A percentile compares a stretch with the other conserved stretches of the same genome.
These are phyloP conservation scores for Octomys mimax DNA, from an alignment of 2,797 vertebrate genomes.

Conservation along the genomic window DNA sequence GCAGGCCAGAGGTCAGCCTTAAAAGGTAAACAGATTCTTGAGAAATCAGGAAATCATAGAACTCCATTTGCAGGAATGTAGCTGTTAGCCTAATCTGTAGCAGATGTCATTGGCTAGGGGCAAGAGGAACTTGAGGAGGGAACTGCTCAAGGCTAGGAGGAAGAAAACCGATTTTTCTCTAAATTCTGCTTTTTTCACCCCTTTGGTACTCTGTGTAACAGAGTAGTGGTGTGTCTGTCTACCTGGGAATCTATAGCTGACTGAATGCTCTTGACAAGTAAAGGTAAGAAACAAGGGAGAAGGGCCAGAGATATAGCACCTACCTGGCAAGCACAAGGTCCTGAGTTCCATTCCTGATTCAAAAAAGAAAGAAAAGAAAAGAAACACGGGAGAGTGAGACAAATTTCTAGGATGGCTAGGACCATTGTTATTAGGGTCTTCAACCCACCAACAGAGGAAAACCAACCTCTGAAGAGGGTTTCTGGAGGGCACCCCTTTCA, in stretches of 20 bases:
- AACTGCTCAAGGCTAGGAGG: neutral
- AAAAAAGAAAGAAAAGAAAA: neutral
- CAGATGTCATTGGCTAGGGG: neutral
- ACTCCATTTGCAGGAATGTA: neutral
- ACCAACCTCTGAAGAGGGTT: neutral
- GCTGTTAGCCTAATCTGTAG: neutral
- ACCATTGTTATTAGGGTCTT: neutral
- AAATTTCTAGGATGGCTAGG: neutral
- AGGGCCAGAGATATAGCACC: too few species aligned
- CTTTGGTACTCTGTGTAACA: neutral
- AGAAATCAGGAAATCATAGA: neutral
- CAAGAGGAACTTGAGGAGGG: neutral
- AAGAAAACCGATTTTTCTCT: neutral
- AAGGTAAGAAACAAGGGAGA: neutral
- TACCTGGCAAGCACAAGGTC: too few species aligned
- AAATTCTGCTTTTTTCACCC: neutral
- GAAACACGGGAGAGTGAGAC: neutral
- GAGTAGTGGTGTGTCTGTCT: neutral
- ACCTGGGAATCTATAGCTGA: neutral
- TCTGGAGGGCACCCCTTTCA: neutral
- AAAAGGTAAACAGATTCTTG: neutral
- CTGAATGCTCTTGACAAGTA: neutral
- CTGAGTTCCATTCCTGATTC: too few species aligned
- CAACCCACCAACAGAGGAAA: neutral
- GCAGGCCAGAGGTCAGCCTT: neutral